These are phyloP conservation scores for Phymorhynchus buccinoides DNA, from an alignment of 1,140 invertebrate species.

Conservation along the genomic window DNA sequence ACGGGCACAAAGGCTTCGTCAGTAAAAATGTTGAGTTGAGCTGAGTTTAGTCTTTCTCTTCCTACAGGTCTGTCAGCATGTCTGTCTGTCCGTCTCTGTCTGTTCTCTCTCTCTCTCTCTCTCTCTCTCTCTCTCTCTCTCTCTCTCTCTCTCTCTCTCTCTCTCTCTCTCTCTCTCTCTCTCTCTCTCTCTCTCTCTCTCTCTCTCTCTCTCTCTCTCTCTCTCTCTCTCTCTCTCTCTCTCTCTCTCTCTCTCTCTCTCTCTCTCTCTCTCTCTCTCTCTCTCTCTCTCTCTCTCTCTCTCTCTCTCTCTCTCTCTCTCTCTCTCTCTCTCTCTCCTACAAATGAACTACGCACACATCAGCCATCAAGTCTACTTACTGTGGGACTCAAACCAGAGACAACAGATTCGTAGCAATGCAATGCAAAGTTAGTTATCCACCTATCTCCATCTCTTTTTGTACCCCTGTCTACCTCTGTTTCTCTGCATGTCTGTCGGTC, in stretches of 20 bases:
- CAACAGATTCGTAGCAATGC: no score
- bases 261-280: background rate
- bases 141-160: background rate
- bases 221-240: background rate
- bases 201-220: background rate
- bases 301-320: background rate
- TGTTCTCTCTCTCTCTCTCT: background rate
- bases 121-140: background rate
- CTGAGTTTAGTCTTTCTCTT: no score
- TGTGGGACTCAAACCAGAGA: no score
- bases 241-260: background rate
- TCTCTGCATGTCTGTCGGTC: no score
- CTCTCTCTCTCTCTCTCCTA: background rate
- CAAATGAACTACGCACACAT: no score
- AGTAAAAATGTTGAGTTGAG: no score
- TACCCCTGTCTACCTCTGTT: no score
- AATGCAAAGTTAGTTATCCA: no score
- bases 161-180: background rate
- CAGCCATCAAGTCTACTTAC: no score
- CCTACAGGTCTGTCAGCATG: no score
- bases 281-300: background rate
- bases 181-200: background rate
- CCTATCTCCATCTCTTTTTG: no score
- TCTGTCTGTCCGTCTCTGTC: background rate
- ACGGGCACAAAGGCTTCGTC: no score